Base-by-base conservation (phyloP, 2,797 vertebrate genomes). In the Anolis apletophallus region DNA sequence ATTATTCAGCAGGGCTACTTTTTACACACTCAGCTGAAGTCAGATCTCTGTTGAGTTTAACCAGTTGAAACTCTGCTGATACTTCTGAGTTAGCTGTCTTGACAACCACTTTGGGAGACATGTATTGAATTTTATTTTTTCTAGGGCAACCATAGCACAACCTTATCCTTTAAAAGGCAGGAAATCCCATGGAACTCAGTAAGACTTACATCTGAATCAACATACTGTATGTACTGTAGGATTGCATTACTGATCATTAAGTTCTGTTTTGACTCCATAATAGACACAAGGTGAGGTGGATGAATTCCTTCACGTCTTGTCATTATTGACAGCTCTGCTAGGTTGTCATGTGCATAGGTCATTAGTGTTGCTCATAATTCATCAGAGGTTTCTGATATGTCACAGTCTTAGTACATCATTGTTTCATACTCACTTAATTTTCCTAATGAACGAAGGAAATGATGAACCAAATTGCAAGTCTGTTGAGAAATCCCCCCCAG, bases 351-450 rank as follows among this genome's bases (percentile, higher is more conserved):
- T 75, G 71, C n/a, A 34, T 34, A 75, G 36, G 76, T 84, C 50
- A 83, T 86, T 78, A 61, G 1, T 11, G 23, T 52, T 50, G 59
- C 46, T 69, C 50, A 80, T 80, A 80, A 75, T 76, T 86, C 80
- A 78, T 83, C 74, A 29, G 19, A 29, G 29, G 74, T 23, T 71
- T 80, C 71, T 73, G 81, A 83, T 89, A 69, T 86, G 84, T 75
- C 74, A 67, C 74, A 57, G 59, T 73, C 84, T 87, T 78, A 79
- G 74, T 55, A 80, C 34, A 69, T 84, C 52, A 75, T 61, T 61
- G 52, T 74, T 86, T 71, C 84, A 83, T 69, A 79, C 59, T 83
- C 84, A 83, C 85, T 89, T 80, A 74, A 80, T 86, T 86, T 86
- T 80, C 76, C 36, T 86, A 86, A 89, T 83, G 85, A 83, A 36